Evolutionary conservation across 1,140 invertebrate species (phyloP), one percentile per base, ranked within the genome.

Genomic region (Papilio aristodemus): DNA sequence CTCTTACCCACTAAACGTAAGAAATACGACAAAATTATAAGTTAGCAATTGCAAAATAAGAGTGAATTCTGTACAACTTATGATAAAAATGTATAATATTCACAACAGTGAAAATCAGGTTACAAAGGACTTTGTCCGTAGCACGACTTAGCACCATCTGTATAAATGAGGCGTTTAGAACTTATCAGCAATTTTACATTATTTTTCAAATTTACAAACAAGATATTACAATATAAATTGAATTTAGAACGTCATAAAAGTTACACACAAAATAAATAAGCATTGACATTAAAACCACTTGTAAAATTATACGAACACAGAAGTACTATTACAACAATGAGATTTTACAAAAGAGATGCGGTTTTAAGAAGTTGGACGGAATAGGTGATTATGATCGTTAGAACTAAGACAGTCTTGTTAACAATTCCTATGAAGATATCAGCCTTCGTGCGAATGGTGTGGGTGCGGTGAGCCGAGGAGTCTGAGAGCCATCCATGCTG

Each of bases 401-500:
- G 63, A 66, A 70, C 67, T 72, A 72, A 74, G 59, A 71, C 73
- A 77, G 75, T 77, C 75, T 75, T 71, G 39, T 66, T 59, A 67
- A 68, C 57, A 58, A 46, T 67, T 50, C 11, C 36, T 60, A 17
- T 60, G 9, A 58, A 50, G 6, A 57, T 38, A 64, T 85, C 75
- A 87, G 36, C 80, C 82, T 62, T 87, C 83, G 1, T 80, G 73
- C 10, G 80, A 78, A 39, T 75, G 81, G 71, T 84, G 78, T 8
- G 81, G 81, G 13, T 83, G 81, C 3, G 78, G 91, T 36, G 94
- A 92, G 37, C 94, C 93, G 38, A 95, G 87, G 17, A 96, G 89
- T 10, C 95, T 92, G 68, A 96, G 89, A 4, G 95, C 94, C 92
- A 96, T 93, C 95, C 95, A 96, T 37, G 94, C 94, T 13, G 94